phyloP scores from a whole-genome alignment of 2,888 invertebrate species.

The Apotomis capreana region DNA sequence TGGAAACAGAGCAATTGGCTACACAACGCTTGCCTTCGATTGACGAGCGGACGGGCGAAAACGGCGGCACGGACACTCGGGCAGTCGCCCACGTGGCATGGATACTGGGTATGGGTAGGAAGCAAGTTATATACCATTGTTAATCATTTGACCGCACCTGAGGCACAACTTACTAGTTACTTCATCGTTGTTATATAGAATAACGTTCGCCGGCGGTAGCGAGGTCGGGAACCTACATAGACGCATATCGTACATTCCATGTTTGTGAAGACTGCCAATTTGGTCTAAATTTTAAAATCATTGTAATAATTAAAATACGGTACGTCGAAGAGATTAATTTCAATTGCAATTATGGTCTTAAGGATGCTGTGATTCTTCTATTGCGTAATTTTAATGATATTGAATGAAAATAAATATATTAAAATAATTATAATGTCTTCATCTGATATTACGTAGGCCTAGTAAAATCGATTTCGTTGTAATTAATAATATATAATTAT shows the following conservation, averaged over 20 bases:
- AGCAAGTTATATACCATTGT: slow-evolving; percentile 56
- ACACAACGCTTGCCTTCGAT: slow-evolving; percentile 68
- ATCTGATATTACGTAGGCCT: slow-evolving; percentile 80
- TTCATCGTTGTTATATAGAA: slow-evolving; percentile 81
- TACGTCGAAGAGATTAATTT: slow-evolving; percentile 81
- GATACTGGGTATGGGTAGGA: slow-evolving; percentile 39
- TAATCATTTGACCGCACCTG: slow-evolving; percentile 66
- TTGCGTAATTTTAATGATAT: slow-evolving; percentile 80
- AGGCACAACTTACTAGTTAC: slow-evolving; percentile 69
- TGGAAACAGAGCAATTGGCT: slow-evolving; percentile 52
- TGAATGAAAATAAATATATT: slow-evolving; percentile 63
- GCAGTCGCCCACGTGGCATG: slow-evolving; percentile 56
- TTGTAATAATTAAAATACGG: slow-evolving; percentile 76
- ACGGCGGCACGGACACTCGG: background rate
- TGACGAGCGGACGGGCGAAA: slow-evolving; percentile 54
- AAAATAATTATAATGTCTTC: slow-evolving; percentile 71
- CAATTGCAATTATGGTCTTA: slow-evolving; percentile 81
- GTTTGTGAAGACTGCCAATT: slow-evolving; percentile 83
- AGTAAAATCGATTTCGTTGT: slow-evolving; percentile 81
- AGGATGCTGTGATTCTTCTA: slow-evolving; percentile 84
- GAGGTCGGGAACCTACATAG: slow-evolving; percentile 82
- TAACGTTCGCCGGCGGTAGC: slow-evolving; percentile 77
- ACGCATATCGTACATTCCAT: slow-evolving; percentile 84
- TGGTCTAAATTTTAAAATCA: slow-evolving; percentile 83
- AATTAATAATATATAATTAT: slow-evolving; percentile 68